Evolutionary conservation across 2,113 vertebrate genomes (phyloP), one percentile per base, ranked within the genome.

Genomic region (Oreochromis niloticus): DNA sequence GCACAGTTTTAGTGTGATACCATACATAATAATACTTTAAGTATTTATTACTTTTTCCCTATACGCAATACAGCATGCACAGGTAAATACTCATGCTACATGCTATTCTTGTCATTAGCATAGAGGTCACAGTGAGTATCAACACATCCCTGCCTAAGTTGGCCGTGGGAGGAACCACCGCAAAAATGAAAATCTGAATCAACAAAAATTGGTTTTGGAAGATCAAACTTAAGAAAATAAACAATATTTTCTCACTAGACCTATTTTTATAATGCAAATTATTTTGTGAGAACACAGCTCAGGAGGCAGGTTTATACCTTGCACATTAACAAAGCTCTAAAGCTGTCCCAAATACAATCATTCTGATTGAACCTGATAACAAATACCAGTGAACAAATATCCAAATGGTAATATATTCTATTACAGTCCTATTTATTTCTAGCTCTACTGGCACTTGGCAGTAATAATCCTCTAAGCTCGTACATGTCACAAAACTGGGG

Each of bases 91-190:
- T 7, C 10, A 1, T 39, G 11, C 63, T 68, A 22, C 6, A 14
- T 68, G 63, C 63, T 14, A 13, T 22, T 66, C 19, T 66, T 0
- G 32, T 39, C 34, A 68, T 68, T 41, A 41, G 39, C 4, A 41
- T 43, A 43, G 39, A 2, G 39, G 22, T 73, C 13, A 73, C 68
- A 27, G 1, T 9, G 3, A 46, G 22, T 10, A 27, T 27, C 5
- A 43, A 27, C 13, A 2, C 41, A 73, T 17, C 22, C 16, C 6
- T 46, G 3, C 22, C 22, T 0, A 24, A 27, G 39, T 16, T 16
- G 5, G 22, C 13, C 3, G 5, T 43, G 68, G 66, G 39, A 43
- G 39, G 6, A 68, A 6, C 68, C 68, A 46, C 68, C 9, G 14
- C 66, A 16, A 27, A 11, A 39, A 39, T 39, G 34, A 66, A 66